phyloP scores from a whole-genome alignment of 2,113 vertebrate genomes.

The Uria aalge region DNA sequence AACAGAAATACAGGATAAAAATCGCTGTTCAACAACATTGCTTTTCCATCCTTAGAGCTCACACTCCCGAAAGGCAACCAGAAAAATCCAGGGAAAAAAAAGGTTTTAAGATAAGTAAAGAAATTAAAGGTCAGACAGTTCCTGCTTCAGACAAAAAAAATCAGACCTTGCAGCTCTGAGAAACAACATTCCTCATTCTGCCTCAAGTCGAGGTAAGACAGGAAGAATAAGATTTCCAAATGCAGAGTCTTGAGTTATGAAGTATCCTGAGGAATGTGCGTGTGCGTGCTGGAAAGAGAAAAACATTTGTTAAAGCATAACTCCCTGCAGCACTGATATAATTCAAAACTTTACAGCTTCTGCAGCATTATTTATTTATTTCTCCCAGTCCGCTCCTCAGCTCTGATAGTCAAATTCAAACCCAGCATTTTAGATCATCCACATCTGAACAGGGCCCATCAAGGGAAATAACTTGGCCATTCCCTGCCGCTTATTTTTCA shows the following conservation, averaged over 20 bases:
- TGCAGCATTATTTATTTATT: not conserved
- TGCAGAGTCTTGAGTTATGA: constrained; percentile 97
- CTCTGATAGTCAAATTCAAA: not conserved
- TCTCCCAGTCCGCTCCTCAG: not conserved
- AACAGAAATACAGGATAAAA: not conserved
- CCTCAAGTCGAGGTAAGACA: constrained; percentile 90
- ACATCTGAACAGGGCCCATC: not conserved
- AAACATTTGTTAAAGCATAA: not conserved
- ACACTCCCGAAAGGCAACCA: not conserved
- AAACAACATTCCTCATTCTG: constrained; percentile 75
- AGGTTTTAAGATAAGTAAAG: not conserved
- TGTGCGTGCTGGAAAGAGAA: constrained; percentile 87
- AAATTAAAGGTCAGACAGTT: not conserved
- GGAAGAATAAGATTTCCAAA: constrained; percentile 99
- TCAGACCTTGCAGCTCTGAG: not conserved
- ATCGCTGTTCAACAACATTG: not conserved
- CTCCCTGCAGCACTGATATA: not conserved
- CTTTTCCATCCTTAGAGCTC: not conserved
- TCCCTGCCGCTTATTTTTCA: not conserved
- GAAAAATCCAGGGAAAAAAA: not conserved
- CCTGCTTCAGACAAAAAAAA: not conserved
- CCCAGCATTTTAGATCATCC: not conserved
- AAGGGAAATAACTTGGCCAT: not conserved
- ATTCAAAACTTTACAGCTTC: not conserved
- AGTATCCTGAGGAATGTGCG: constrained; percentile 93